Percentiles rank a stretch among this genome's conserved stretches.
These are phyloP conservation scores for Parascotia fuliginaria DNA, from an alignment of 2,888 invertebrate species.

Conservation along the genomic window DNA sequence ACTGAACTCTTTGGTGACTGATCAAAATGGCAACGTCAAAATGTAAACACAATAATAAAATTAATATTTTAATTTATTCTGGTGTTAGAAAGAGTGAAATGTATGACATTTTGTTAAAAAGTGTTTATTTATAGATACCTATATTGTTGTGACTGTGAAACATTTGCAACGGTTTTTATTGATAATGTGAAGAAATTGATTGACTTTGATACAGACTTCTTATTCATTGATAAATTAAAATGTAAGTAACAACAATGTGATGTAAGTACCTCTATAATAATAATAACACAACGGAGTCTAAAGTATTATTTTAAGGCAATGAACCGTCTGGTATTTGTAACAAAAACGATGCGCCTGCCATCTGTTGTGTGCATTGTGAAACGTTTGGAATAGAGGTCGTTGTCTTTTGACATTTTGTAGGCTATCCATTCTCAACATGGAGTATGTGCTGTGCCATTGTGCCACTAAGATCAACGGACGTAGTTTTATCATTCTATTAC, in stretches of 20 bases:
- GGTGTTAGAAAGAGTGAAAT: conserved; percentile 10
- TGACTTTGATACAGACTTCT: not conserved
- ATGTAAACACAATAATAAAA: conserved; percentile 7
- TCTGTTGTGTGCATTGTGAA: conserved; percentile 23
- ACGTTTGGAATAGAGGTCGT: conserved; percentile 26
- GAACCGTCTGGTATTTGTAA: not conserved
- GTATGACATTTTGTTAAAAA: conserved; percentile 2
- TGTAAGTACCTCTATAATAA: no score
- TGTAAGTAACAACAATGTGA: conserved; percentile 38
- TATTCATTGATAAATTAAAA: conserved; percentile 5
- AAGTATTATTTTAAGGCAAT: not conserved
- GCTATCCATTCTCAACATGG: conserved; percentile 15
- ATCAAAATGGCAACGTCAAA: conserved; percentile 29
- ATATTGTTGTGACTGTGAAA: conserved; percentile 12
- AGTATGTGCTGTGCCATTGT: conserved; percentile 30
- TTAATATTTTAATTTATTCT: conserved; percentile 7
- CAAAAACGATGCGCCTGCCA: conserved; percentile 26
- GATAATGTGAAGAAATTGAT: conserved; percentile 6
- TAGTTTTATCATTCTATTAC: conserved; percentile 5
- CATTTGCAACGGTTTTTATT: not conserved
- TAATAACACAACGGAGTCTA: no score
- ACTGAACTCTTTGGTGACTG: not conserved
- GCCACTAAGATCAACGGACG: conserved; percentile 15
- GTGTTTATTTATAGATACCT: conserved; percentile 10
- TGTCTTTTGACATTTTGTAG: conserved; percentile 33